phyloP scores from a whole-genome alignment of 2,113 vertebrate genomes.

The Brachyhypopomus gauderio region DNA sequence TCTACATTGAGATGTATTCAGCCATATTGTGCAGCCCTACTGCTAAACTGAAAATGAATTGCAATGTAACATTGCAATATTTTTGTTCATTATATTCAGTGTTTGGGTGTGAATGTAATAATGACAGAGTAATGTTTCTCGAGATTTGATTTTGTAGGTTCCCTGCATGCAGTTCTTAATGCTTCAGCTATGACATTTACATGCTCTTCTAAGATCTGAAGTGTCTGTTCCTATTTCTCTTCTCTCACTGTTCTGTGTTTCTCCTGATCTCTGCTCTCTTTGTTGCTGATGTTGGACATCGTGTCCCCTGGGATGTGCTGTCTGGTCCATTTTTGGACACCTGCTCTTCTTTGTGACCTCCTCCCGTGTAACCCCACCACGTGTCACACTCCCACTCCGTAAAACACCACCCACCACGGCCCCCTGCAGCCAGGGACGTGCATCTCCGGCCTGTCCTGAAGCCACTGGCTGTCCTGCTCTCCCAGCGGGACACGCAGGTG shows the following conservation, averaged over 20 bases:
- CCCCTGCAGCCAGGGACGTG: constrained; percentile 80
- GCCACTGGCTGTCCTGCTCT: constrained; percentile 81
- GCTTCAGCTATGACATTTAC: background rate
- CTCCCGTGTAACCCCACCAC: constrained; percentile 24
- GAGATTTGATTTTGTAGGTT: background rate
- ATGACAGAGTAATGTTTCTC: background rate
- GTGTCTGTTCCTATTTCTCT: constrained; percentile 5
- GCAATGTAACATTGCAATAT: background rate
- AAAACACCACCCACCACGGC: constrained; percentile 43
- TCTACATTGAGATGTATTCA: too few species aligned
- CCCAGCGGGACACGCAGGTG: constrained; percentile 80
- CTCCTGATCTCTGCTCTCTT: constrained; percentile 47
- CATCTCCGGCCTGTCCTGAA: constrained; percentile 82
- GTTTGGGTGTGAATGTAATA: too few species aligned
- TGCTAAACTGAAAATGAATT: background rate
- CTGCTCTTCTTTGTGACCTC: constrained; percentile 9
- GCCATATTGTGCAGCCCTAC: background rate
- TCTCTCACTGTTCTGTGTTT: background rate
- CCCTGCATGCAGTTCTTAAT: constrained; percentile 22
- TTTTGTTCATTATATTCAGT: too few species aligned
- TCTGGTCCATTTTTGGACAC: background rate
- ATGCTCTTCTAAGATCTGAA: constrained; percentile 29
- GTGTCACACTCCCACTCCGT: constrained; percentile 45
- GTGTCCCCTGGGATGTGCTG: background rate
- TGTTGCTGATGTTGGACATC: constrained; percentile 1